Base-by-base conservation (phyloP, 2,797 vertebrate species). In the Sebastes cheni region DNA sequence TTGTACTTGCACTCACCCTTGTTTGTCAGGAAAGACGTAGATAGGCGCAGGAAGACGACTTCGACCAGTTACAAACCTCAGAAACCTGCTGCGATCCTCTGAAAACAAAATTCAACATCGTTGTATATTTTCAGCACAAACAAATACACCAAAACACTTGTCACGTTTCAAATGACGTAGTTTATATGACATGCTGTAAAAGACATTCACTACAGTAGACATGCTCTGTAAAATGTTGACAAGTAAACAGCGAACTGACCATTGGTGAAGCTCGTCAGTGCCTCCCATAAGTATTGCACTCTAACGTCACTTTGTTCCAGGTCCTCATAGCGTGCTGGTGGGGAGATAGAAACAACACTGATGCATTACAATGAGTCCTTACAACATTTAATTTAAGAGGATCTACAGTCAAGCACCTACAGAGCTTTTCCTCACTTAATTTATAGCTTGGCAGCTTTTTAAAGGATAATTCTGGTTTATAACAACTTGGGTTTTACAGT, bases 11-110 rank as follows among this genome's bases (percentile, higher is more conserved):
- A 60, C 95, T 95, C 88, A 99, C 98, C 97, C 97, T 86, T 97
- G 96, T 85, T 99, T 99, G 93, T 99, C 98, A 7, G 98, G 97
- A 68, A 97, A 99, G 84, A 99, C 96, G 79, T 97, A 99, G 89
- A 99, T 99, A 1, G 98, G 97, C 0, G 98, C 97, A 13, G 98
- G 98, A 88, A 99, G 98, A 67, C 98, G 98, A 94, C 98, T 99
- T 87, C 98, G 97, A 67, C 98, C 98, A 0, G 98, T 99, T 81
- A 99, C 98, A 92, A 99, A 99, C 89, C 98, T 97, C 81, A 99
- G 95, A 92, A 99, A 99, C 76, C 98, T 96, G 93, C 98, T 99
- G 55, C 98, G 98, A 92, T 99, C 98, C 97, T 99, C 98, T 99
- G 92, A 83, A 83, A 90, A 66, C 70, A 92, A 62, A 87, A n/a